Percentiles rank a stretch among this genome's conserved stretches.
phyloP scores from a whole-genome alignment of 2,113 vertebrate species.

The Nothobranchius kuhntae region DNA sequence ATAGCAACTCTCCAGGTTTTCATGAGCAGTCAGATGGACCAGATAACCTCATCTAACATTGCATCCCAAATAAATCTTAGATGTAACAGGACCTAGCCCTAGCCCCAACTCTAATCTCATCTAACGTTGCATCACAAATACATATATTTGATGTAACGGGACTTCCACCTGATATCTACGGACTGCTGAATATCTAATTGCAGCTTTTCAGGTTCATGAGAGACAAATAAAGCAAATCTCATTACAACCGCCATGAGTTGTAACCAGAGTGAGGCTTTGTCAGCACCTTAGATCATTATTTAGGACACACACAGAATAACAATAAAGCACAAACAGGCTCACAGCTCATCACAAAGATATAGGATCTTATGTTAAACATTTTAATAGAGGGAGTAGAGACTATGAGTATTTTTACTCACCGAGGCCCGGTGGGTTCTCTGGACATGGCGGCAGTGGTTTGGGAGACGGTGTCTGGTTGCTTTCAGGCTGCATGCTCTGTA shows the following conservation, averaged over 20 bases:
- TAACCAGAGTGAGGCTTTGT: not conserved
- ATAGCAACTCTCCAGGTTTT: no score
- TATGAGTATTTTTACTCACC: slow-evolving; percentile 80
- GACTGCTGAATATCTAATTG: not conserved
- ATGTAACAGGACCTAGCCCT: not conserved
- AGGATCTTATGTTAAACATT: not conserved
- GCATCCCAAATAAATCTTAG: not conserved
- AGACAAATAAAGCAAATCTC: not conserved
- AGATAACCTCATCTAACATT: not conserved
- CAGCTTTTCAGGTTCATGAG: not conserved
- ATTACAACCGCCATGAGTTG: no score
- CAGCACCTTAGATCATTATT: not conserved
- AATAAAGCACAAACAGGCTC: not conserved
- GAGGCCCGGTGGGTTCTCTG: slow-evolving; percentile 88
- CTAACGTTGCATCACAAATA: not conserved
- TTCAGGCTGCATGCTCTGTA: slow-evolving; percentile 79
- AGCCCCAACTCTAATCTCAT: no score
- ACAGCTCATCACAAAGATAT: not conserved
- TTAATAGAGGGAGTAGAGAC: not conserved
- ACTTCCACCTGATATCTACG: not conserved
- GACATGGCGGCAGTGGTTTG: slow-evolving; percentile 89
- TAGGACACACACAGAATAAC: not conserved
- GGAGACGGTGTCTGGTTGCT: slow-evolving; percentile 83
- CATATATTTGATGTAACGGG: not conserved
- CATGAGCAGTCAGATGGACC: not conserved